Base-by-base conservation (phyloP, 2,113 vertebrate genomes). In the Ranitomeya variabilis region DNA sequence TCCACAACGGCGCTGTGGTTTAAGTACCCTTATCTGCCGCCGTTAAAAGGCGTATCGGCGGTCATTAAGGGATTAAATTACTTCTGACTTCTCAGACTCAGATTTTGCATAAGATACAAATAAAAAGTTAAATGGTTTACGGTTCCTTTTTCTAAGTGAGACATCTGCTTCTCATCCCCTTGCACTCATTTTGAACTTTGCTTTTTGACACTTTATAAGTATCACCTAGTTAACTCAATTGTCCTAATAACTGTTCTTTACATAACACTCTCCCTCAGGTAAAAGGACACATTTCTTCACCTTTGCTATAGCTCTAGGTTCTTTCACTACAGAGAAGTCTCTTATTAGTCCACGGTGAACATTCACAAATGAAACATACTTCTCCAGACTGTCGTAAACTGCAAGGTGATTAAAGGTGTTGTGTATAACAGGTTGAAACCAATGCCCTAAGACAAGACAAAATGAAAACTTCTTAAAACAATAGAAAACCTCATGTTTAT, bases 121-220 rank as follows among this genome's bases (percentile, higher is more conserved):
- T 26, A 80, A 80, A 57, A 57, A 26, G 10, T 3, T 45, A 15
- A 26, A 16, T 23, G 59, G 54, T 26, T 57, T 73, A 13, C 37
- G 16, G 37, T 37, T 31, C 14, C 69, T 15, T 73, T 8, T 73
- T 73, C 12, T 15, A 74, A 74, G 71, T 45, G 15, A 74, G 7
- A 59, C 55, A 59, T 60, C 54, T 80, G 78, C 26, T 59, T 57
- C 12, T 2, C 6, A 3, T 26, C 55, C 15, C n/a, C 14, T 31
- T 60, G 80, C 67, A 83, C 87, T 88, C 69, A 83, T 83, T 83
- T 88, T 88, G 87, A 88, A 88, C 87, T 88, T 83, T 88, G 57
- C 31, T 83, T 83, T 45, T 55, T 88, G 55, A 83, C 87, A 83
- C 57, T 77, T 86, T 77, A 66, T 78, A 83, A 76, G 80, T 77